Conservation (phyloP, 1,140 invertebrate species). For the Nasonia giraulti region DNA sequence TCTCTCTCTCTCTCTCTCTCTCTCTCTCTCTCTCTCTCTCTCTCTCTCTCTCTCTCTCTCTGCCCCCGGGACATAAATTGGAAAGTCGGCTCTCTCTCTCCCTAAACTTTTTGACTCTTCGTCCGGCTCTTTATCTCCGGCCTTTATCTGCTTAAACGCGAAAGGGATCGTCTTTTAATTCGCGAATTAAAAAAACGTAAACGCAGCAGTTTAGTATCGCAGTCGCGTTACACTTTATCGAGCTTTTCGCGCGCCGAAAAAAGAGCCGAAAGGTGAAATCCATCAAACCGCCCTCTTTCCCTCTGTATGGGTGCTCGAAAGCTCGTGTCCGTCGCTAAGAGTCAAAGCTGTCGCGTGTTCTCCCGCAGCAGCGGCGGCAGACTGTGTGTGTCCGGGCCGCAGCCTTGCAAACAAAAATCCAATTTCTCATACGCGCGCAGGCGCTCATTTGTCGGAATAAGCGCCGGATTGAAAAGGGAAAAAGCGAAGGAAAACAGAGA, state of each 20-base stretch:
- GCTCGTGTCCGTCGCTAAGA: not conserved
- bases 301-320: no score
- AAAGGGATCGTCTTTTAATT: no score
- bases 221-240: not conserved
- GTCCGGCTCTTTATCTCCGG: not conserved
- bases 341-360: not conserved
- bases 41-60: not conserved
- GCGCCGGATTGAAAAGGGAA: not conserved
- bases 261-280: not conserved
- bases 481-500: not conserved
- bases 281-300: not conserved
- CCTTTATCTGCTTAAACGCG: not conserved
- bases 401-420: slow-evolving; percentile 8
- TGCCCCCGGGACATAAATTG: no score
- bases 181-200: no score
- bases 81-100: no score
- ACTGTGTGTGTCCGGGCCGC: not conserved
- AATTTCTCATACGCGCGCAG: not conserved
- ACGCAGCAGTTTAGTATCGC: no score
- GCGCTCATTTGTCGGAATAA: not conserved
- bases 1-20: no score
- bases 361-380: no score
- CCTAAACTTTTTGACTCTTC: slow-evolving; percentile 10
- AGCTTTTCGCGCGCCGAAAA: not conserved
- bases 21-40: no score